Conservation (phyloP, 2,113 vertebrate genomes). For the Leptobrachium leishanense region DNA sequence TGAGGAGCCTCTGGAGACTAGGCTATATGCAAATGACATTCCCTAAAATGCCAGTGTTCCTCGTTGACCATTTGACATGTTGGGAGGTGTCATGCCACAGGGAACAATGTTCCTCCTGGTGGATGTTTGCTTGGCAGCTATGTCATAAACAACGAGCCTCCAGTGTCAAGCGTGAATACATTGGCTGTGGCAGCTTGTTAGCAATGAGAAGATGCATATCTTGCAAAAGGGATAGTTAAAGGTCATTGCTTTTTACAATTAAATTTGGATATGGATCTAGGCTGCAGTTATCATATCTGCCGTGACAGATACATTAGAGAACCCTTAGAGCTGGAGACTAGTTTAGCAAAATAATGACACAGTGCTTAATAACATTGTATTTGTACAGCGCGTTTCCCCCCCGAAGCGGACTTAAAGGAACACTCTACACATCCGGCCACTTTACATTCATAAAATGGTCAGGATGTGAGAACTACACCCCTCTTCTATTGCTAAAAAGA, state of each 20-base stretch:
- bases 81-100: neutral
- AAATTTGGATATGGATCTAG: neutral
- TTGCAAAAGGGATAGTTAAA: neutral
- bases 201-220: neutral
- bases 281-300: neutral
- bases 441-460: too few relatives aligned
- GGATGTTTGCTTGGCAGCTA: neutral
- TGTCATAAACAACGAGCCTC: neutral
- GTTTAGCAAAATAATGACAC: too few relatives aligned
- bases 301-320: neutral
- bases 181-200: neutral
- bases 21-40: too few relatives aligned
- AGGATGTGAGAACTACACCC: too few relatives aligned
- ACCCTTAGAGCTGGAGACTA: neutral
- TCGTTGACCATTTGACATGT: too few relatives aligned
- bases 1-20: too few relatives aligned
- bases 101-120: neutral
- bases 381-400: too few relatives aligned
- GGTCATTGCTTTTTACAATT: neutral
- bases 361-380: too few relatives aligned
- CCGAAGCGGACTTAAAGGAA: too few relatives aligned
- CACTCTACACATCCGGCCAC: too few relatives aligned
- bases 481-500: too few relatives aligned
- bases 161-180: neutral
- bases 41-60: too few relatives aligned